Base-by-base conservation (phyloP, 2,797 vertebrate genomes). In the Phrynocephalus guinanensis region DNA sequence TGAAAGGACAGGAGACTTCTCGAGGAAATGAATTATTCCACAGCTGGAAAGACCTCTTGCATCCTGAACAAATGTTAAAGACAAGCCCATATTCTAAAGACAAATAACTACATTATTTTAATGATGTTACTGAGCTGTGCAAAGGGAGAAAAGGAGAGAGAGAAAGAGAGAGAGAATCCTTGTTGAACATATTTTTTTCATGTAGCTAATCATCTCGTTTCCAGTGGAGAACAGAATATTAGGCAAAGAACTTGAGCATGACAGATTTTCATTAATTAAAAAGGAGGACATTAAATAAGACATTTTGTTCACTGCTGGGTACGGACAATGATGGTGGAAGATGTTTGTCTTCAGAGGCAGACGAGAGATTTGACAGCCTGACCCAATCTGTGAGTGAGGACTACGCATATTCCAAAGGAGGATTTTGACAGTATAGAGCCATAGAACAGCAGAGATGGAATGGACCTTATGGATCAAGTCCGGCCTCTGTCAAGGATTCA, bases 181-280 rank as follows among this genome's bases (percentile, higher is more conserved):
- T 91, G 68, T 91, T 88, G 92, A 82, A 91, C 87, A 85, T 15
- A 13, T 48, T 50, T 87, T 87, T 95, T 95, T 94, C 56, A 72
- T 90, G 91, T 90, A 91, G 83, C 78, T 92, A 77, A 89, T 0
- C 0, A 44, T 86, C 63, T 93, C 70, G 77, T 94, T 95, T 91
- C 86, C 90, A 79, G 70, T 52, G 44, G 88, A 90, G 89, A 92
- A 89, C 70, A 94, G 90, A 86, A 92, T 76, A 91, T 91, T 87
- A 79, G 79, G 82, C 90, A 91, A 86, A 76, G 86, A 82, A 20
- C 52, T 66, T 87, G 82, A 90, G 87, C 84, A 91, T 92, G 94
- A 93, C 86, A 92, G 90, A 92, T 56, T 95, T 94, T 95, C 95
- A 96, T 97, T 97, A 96, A 96, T 93, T 92, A 92, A 92, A 88